Evolutionary conservation across 2,888 invertebrate species (phyloP).

Genomic region (Rhagonycha lutea): DNA sequence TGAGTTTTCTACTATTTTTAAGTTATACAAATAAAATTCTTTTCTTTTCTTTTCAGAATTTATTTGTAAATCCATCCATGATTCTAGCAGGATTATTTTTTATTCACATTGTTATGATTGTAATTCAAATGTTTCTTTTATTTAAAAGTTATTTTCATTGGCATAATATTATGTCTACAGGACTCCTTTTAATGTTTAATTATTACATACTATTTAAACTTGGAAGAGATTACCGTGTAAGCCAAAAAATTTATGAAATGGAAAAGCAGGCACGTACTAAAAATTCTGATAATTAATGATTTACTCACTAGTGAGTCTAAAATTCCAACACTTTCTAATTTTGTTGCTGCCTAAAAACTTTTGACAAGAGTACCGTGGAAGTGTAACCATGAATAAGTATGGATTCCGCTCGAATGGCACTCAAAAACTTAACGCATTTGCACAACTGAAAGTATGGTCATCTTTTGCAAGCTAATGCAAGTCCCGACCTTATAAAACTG

Average conservation of each 20-base stretch:
- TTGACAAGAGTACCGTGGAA: background rate
- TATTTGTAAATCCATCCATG: conserved; percentile 85
- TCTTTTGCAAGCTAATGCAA: background rate
- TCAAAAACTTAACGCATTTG: background rate
- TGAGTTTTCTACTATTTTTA: conserved; percentile 58
- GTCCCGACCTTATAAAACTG: background rate
- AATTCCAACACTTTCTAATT: background rate
- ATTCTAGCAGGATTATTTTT: conserved; percentile 75
- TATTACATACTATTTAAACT: conserved; percentile 91
- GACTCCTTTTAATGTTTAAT: conserved; percentile 85
- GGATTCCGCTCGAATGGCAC: background rate
- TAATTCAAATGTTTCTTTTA: conserved; percentile 78
- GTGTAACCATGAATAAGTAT: background rate
- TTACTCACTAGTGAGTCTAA: background rate
- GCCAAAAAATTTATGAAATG: conserved; percentile 79
- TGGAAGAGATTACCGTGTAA: conserved; percentile 82
- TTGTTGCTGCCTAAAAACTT: background rate
- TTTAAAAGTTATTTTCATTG: conserved; percentile 78
- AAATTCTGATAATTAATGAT: conserved; percentile 14
- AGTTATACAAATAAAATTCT: conserved; percentile 7
- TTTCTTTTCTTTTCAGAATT: conserved; percentile 64
- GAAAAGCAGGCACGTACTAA: conserved; percentile 73
- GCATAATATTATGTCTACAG: conserved; percentile 88
- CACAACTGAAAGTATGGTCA: background rate
- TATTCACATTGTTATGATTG: conserved; percentile 71